Evolutionary conservation across 2,888 invertebrate genomes (phyloP).

Genomic region (Quadroppia sp.): DNA sequence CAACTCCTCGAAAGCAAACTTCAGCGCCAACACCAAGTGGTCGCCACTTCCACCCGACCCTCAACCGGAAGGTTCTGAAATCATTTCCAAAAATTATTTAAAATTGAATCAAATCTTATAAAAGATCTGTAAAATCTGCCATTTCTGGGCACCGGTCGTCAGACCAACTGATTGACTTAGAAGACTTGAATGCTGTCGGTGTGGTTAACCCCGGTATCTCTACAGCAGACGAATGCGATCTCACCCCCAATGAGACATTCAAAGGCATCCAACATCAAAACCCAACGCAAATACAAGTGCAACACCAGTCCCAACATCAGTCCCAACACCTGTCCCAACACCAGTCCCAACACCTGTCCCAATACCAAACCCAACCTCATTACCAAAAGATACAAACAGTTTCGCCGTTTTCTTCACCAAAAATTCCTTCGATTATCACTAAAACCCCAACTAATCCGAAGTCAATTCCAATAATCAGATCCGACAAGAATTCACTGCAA

Average conservation of each 20-base stretch:
- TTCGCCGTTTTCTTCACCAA: conserved; percentile 21
- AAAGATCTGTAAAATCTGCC: not conserved
- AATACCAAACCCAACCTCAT: not conserved
- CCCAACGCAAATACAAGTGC: not conserved
- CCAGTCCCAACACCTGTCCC: not conserved
- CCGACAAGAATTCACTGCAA: not conserved
- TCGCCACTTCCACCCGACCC: conserved; percentile 35
- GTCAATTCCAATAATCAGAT: not conserved
- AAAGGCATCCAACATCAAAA: not conserved
- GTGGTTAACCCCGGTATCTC: conserved; percentile 24
- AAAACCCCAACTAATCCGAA: not conserved
- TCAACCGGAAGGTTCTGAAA: conserved; percentile 15
- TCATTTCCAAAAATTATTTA: not conserved
- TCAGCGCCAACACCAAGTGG: conserved; percentile 41
- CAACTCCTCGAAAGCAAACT: conserved; percentile 43
- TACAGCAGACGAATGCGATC: not conserved
- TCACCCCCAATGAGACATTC: not conserved
- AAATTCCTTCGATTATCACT: not conserved
- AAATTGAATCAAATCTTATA: not conserved
- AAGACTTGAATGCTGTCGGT: conserved; percentile 17
- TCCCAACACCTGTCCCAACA: not conserved
- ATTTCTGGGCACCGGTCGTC: conserved; percentile 12
- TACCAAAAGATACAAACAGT: conserved; percentile 1
- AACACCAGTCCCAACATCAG: not conserved
- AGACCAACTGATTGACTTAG: conserved; percentile 20